Conservation (phyloP, 2,113 vertebrate species). For the Tamias sibiricus region DNA sequence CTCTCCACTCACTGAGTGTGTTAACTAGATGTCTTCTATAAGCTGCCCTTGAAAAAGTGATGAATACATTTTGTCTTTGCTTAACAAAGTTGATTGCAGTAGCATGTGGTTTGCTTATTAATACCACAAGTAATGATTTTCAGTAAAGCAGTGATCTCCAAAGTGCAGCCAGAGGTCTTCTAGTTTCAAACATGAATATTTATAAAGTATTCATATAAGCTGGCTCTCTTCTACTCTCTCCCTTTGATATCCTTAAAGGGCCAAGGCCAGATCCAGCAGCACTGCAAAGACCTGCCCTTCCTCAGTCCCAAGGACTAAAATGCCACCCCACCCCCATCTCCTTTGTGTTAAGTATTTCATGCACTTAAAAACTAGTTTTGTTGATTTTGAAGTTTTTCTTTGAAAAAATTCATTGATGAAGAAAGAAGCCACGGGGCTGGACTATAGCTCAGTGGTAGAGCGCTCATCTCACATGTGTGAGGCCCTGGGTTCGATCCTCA, state of each 20-base stretch:
- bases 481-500: too few species aligned
- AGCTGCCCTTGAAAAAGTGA: background rate
- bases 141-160: background rate
- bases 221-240: background rate
- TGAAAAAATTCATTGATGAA: too few species aligned
- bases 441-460: too few species aligned
- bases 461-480: too few species aligned
- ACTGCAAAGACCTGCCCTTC: fast-evolving
- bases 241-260: background rate
- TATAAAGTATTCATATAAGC: background rate
- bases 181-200: background rate
- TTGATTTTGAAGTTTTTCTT: background rate
- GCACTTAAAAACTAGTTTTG: background rate
- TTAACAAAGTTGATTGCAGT: background rate
- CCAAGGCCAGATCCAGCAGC: background rate
- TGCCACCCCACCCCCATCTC: background rate
- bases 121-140: conserved; percentile 33
- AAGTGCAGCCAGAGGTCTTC: background rate
- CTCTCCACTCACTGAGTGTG: background rate
- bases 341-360: background rate
- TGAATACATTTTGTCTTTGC: background rate
- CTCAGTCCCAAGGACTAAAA: background rate
- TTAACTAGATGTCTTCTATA: background rate
- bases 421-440: too few species aligned
- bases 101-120: background rate